Evolutionary conservation across 2,113 vertebrate species (phyloP).

Genomic region (Forbesichthys papilliferus): DNA sequence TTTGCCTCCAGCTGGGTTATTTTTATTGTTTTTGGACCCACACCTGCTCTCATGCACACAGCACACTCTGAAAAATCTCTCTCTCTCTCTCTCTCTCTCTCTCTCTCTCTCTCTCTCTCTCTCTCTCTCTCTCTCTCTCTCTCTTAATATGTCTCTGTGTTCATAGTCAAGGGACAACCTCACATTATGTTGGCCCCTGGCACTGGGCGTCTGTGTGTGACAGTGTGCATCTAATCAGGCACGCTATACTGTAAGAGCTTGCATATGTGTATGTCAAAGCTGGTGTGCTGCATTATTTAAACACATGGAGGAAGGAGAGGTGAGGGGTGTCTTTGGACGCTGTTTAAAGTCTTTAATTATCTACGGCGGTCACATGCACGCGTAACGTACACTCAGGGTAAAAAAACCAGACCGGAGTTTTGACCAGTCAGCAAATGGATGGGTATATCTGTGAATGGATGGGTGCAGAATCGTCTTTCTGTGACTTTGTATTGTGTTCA

Average conservation of each 20-base stretch:
- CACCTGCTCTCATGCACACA: neutral
- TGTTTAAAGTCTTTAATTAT: conserved; percentile 30
- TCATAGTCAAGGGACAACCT: conserved; percentile 12
- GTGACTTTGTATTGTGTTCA: neutral
- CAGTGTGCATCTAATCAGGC: conserved; percentile 33
- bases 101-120: no score
- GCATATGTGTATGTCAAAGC: conserved; percentile 10
- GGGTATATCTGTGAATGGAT: conserved; percentile 3
- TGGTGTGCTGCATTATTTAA: conserved; percentile 33
- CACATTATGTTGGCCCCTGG: conserved; percentile 8
- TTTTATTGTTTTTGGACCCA: neutral
- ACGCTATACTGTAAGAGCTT: conserved; percentile 12
- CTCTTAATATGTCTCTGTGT: neutral
- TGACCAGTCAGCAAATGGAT: neutral
- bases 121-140: no score
- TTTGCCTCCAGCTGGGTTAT: neutral
- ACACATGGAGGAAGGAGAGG: conserved; percentile 15
- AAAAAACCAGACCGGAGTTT: conserved; percentile 46
- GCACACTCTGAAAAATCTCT: no score
- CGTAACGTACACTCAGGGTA: conserved; percentile 41
- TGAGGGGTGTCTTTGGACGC: neutral
- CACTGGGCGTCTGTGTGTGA: conserved; percentile 2
- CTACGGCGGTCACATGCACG: conserved; percentile 1
- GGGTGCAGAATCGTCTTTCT: neutral
- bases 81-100: no score